Evolutionary conservation across 2,797 vertebrate species (phyloP).

Genomic region (Pitangus sulphuratus): DNA sequence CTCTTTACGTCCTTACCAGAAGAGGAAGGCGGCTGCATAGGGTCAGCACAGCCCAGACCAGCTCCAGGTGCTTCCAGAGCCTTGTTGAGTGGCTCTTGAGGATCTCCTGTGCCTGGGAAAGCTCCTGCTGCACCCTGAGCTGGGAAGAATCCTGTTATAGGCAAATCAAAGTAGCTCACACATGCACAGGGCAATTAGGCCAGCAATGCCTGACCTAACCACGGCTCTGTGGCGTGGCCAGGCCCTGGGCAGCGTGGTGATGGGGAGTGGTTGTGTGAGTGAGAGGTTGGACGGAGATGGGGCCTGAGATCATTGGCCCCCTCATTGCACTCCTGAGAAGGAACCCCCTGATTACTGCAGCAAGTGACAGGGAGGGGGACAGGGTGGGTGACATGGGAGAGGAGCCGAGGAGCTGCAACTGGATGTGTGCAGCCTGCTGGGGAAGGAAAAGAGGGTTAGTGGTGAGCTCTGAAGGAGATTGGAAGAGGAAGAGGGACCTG

Average conservation of each 20-base stretch:
- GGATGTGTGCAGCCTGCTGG: neutral
- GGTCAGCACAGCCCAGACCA: neutral
- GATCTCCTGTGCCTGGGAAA: accelerated
- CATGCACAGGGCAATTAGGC: accelerated
- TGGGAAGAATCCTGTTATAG: neutral
- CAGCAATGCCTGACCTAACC: neutral
- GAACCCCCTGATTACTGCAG: neutral
- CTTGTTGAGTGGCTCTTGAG: accelerated
- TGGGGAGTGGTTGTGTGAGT: accelerated
- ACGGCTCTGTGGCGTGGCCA: accelerated
- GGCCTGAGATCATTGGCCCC: neutral
- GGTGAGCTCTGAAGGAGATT: accelerated
- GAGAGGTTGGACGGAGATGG: neutral
- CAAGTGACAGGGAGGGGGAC: neutral
- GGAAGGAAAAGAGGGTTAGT: neutral
- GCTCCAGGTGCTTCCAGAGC: neutral
- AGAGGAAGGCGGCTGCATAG: neutral
- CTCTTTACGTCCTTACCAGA: neutral
- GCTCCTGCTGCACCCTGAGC: neutral
- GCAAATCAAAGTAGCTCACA: accelerated
- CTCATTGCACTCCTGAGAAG: accelerated
- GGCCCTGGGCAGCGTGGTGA: neutral
- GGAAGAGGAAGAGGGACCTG: neutral
- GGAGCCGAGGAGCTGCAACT: accelerated
- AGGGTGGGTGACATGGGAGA: accelerated